Base-by-base conservation (phyloP, 2,113 vertebrate species). In the Catharus bicknelli region DNA sequence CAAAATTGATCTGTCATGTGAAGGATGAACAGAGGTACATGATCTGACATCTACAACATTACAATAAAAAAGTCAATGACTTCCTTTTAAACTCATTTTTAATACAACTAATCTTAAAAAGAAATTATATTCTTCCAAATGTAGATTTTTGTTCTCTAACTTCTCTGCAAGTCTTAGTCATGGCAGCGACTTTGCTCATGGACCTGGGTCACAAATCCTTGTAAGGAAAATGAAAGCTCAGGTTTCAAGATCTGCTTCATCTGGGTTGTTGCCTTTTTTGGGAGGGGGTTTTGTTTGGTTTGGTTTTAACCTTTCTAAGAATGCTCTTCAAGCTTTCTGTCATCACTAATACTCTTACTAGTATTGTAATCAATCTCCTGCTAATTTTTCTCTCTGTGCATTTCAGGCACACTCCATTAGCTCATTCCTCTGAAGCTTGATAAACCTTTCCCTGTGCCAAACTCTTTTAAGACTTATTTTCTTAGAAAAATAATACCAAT, bases 11-110 rank as follows among this genome's bases (percentile, higher is more conserved):
- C 61, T 40, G 23, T 62, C 54, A 25, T 57, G 19, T 87, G 72
- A 93, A 83, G 21, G 21, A 90, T 81, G 72, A 93, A 80, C 10
- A 64, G 26, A 62, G 10, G 3, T 74, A 75, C 54, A 38, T 48
- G 57, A 70, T 53, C 53, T 88, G 86, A 83, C 76, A 67, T 67
- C 64, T 86, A 83, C 34, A 81, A 43, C 16, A 78, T 70, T 67
- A 53, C 51, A 55, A 40, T 2, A 3, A 86, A 88, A 85, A 86
- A 48, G 36, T 74, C 83, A 77, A 55, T 83, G 2, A 63, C 12
- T 90, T 88, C 27, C 11, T 74, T 93, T 80, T 58, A 67, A 94
- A 83, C 13, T 91, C 7, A 88, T 90, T 83, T 64, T 77, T 32
- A 86, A 70, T 67, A 18, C 13, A 81, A 86, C 63, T 94, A 83